Evolutionary conservation across 2,888 invertebrate genomes (phyloP), one percentile per base, ranked within the genome.

Genomic region (Julus scanicus): DNA sequence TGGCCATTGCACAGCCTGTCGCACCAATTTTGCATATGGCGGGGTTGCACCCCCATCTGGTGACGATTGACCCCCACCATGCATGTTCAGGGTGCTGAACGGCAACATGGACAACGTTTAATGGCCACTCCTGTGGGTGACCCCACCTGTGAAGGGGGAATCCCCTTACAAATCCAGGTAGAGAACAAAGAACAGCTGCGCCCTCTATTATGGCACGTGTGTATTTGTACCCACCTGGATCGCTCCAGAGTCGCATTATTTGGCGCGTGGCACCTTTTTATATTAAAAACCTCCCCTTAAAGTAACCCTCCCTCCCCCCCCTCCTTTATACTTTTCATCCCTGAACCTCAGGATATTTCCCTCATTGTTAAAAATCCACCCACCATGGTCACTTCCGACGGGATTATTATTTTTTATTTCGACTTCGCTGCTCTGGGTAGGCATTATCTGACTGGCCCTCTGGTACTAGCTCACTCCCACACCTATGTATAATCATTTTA

Each of bases 181-280:
- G 29, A 29, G 29, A 71, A 71, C 71, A 71, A 71, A 71, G 71
- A 71, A 3, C 71, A 71, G 71, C 71, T 71, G 71, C 71, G 71
- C 71, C 71, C 71, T 71, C 71, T 71, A 71, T 29, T 71, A n/a
- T 29, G 71, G 71, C 71, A 71, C 71, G 71, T n/a, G 71, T 63
- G 63, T 8, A 9, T 71, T 71, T 71, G 11, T 9, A 71, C 13
- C 9, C 71, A 71, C 71, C 29, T 71, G 71, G 71, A 11, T 29
- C 29, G 29, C 29, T 29, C n/a, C 29, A 71, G 71, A 71, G 29
- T 29, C 9, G 29, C 71, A 71, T 71, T 71, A 71, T 71, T 71
- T 71, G 71, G 71, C 71, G 71, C 71, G 71, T 71, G 71, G 71
- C 71, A 71, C 71, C 11, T 71, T 53, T 71, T 71, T 71, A 71